Base-by-base conservation (phyloP, 1,140 invertebrate species). In the Meteorus sp. region DNA sequence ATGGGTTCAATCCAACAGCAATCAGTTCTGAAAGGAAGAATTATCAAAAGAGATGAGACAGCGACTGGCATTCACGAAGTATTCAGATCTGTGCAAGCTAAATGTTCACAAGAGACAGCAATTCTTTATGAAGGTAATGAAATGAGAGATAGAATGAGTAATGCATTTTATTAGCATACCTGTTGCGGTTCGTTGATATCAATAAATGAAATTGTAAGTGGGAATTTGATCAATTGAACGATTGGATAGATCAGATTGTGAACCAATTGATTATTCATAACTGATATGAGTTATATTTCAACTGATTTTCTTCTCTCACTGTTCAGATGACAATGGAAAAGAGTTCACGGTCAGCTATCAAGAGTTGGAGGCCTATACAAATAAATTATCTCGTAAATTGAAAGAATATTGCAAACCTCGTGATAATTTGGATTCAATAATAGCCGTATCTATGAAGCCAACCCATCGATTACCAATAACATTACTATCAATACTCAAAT, bases 391-490 rank as follows among this genome's bases (percentile, higher is more conserved):
- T 0, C 70, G 82, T 6, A 79, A 79, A 0, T 73, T 89, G 1
- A 65, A 82, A n/a, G 71, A 82, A 56, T 71, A 74, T 53, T 72
- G 79, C 17, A 57, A 72, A 60, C 41, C 44, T 6, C 59, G 61
- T 66, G 66, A 70, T 61, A 90, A 89, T 65, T 66, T 66, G 1
- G 87, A 90, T 69, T 78, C 56, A 81, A 23, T 92, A 2, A 80
- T 93, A 0, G 89, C 86, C 1, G 88, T 94, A 0, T 89, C 86
- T 67, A 85, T 94, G 82, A 84, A 85, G 55, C 90, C 91, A 0
- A 85, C 86, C 8, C 86, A 91, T 64, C 82, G 84, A 15, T 81
- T 93, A 17, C 82, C 93, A 1, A 78, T 85, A 0, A 77, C 85
- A 0, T 74, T 95, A 19, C 70, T 94, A 53, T 85, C 89, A 8